These are phyloP conservation scores for Gnatocerus cornutus DNA, from an alignment of 2,888 invertebrate species.

Conservation along the genomic window DNA sequence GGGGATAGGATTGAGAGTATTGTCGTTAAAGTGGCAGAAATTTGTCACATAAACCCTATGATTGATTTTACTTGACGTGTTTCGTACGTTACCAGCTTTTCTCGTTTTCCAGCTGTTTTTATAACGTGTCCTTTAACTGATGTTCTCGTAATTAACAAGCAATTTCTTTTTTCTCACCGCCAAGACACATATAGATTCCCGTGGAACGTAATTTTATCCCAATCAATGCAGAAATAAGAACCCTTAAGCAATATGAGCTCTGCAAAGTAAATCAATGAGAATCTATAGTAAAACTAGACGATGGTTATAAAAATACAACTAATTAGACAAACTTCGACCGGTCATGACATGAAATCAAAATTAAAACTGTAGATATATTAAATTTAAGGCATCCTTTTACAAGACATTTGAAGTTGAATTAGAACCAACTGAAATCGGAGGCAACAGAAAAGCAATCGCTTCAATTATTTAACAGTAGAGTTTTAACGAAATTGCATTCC, in stretches of 20 bases:
- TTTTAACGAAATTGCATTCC: constrained; percentile 50
- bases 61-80: constrained; percentile 54
- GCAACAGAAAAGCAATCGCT: constrained; percentile 42
- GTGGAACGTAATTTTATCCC: constrained; percentile 19
- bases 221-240: too few species aligned
- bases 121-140: constrained; percentile 8
- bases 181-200: not conserved
- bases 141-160: constrained; percentile 8
- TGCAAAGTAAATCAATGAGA: too few species aligned
- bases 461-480: constrained; percentile 45
- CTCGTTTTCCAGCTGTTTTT: constrained; percentile 25
- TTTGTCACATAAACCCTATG: constrained; percentile 56
- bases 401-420: constrained; percentile 27
- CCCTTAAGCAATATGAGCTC: too few species aligned
- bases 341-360: constrained; percentile 11
- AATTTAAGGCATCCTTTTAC: constrained; percentile 21
- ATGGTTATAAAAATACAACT: too few species aligned
- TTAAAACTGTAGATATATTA: constrained; percentile 24
- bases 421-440: constrained; percentile 31
- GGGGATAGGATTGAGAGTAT: constrained; percentile 53
- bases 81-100: constrained; percentile 41
- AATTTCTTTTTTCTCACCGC: constrained; percentile 15
- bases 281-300: too few species aligned
- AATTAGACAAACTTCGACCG: constrained; percentile 32
- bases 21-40: constrained; percentile 55